A percentile compares a stretch with the other conserved stretches of the same genome.
Evolutionary conservation across 2,888 invertebrate species (phyloP).

Genomic region (Coelopa pilipes): DNA sequence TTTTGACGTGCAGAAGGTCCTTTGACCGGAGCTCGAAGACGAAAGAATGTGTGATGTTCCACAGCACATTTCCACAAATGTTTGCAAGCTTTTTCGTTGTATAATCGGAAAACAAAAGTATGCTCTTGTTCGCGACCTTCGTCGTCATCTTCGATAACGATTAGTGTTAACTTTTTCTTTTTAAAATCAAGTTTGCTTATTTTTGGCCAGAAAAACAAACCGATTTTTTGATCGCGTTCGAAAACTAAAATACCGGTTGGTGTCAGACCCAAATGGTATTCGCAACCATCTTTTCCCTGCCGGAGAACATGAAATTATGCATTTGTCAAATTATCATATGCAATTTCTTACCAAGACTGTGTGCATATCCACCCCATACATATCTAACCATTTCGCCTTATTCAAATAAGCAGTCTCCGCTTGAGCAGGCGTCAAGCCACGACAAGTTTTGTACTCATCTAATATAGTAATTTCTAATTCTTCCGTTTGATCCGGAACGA

Average conservation of each 20-base stretch:
- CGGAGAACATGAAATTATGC: constrained; percentile 44
- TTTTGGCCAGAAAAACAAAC: constrained; percentile 99
- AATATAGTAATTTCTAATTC: constrained; percentile 95
- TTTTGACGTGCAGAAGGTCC: constrained; percentile 90
- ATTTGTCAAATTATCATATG: neutral
- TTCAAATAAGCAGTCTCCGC: constrained; percentile 95
- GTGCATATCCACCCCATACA: constrained; percentile 99
- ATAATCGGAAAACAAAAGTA: constrained; percentile 95
- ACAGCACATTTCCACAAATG: constrained; percentile 99
- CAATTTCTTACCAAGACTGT: constrained; percentile 77
- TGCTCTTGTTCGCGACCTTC: constrained; percentile 97
- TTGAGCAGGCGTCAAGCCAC: constrained; percentile 91
- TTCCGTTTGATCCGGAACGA: constrained; percentile 95
- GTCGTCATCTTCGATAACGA: constrained; percentile 99
- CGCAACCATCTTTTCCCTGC: constrained; percentile 93
- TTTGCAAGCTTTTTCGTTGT: constrained; percentile 98
- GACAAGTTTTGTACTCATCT: constrained; percentile 88
- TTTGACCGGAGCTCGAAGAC: constrained; percentile 89
- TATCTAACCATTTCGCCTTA: constrained; percentile 97
- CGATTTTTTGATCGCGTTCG: constrained; percentile 96
- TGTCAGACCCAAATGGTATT: constrained; percentile 95
- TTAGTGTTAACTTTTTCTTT: constrained; percentile 94
- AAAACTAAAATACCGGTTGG: constrained; percentile 99
- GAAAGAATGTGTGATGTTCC: constrained; percentile 99
- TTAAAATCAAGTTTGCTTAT: constrained; percentile 98